Conservation (phyloP, 2,888 invertebrate genomes). For the Epirrita christyi region DNA sequence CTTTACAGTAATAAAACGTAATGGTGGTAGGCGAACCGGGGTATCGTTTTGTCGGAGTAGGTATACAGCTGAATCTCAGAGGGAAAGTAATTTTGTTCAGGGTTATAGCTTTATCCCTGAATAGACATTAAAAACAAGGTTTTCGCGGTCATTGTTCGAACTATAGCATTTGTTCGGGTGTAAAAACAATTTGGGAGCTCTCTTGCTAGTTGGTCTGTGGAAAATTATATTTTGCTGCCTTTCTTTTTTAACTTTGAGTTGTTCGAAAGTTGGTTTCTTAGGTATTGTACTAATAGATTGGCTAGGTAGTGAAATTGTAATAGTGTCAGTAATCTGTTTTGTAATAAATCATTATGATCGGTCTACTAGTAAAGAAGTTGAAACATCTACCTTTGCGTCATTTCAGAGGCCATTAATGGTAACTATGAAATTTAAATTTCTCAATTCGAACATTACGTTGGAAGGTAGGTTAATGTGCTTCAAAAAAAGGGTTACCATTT, state of each 20-base stretch:
- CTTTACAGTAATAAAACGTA: conserved; percentile 72
- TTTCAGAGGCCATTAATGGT: no score
- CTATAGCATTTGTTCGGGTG: conserved; percentile 38
- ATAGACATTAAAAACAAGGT: conserved; percentile 61
- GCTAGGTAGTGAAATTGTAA: no score
- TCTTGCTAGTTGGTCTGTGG: conserved; percentile 1
- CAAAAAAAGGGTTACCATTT: conserved; percentile 10
- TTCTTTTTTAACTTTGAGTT: background rate
- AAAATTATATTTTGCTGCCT: background rate
- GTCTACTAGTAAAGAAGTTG: no score
- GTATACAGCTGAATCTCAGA: conserved; percentile 56
- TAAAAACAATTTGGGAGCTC: conserved; percentile 9
- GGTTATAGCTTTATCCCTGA: conserved; percentile 61
- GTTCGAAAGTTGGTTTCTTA: no score
- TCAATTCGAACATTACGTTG: conserved; percentile 5
- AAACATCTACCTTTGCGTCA: no score
- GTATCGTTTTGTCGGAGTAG: conserved; percentile 60
- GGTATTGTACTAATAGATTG: no score
- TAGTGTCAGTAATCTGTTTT: no score
- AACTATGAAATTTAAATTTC: conserved; percentile 1
- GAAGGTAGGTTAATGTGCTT: background rate
- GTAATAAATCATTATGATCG: no score
- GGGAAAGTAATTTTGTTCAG: conserved; percentile 63
- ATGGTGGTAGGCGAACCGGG: conserved; percentile 59
- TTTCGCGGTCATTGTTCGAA: conserved; percentile 51